These are phyloP conservation scores for Druceiella hillmani DNA, from an alignment of 2,888 invertebrate species.

Conservation along the genomic window DNA sequence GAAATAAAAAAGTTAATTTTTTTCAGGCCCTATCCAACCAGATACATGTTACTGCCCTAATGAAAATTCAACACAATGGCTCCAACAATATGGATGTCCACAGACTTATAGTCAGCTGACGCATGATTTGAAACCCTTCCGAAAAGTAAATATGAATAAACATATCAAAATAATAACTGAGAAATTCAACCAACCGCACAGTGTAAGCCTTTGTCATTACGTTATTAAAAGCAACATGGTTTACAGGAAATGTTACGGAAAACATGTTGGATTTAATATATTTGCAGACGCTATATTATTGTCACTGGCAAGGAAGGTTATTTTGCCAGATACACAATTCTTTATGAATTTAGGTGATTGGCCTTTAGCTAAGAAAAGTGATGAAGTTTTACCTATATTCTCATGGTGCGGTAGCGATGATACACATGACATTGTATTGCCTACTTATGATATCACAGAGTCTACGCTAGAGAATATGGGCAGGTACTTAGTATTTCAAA, in stretches of 20 bases:
- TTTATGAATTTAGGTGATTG: constrained; percentile 94
- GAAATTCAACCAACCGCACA: constrained; percentile 71
- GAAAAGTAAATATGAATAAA: constrained; percentile 62
- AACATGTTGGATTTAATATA: constrained; percentile 94
- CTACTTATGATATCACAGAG: constrained; percentile 93
- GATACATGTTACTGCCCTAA: constrained; percentile 84
- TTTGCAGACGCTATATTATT: constrained; percentile 86
- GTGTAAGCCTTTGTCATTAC: constrained; percentile 88
- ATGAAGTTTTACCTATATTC: constrained; percentile 70
- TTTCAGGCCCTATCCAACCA: constrained; percentile 62
- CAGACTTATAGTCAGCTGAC: constrained; percentile 62
- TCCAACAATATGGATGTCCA: constrained; percentile 60
- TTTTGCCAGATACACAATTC: constrained; percentile 82
- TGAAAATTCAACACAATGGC: constrained; percentile 57
- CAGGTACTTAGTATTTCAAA: constrained; percentile 52
- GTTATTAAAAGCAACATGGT: constrained; percentile 76
- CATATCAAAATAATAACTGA: constrained; percentile 59
- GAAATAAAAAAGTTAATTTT: constrained; percentile 9
- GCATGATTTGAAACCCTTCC: constrained; percentile 64
- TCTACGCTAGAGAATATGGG: constrained; percentile 91
- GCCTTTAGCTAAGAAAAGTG: constrained; percentile 67
- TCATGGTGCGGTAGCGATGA: constrained; percentile 95
- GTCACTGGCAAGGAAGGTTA: constrained; percentile 74
- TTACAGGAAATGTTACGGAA: constrained; percentile 85
- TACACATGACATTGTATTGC: constrained; percentile 84